Conservation (phyloP, 2,113 vertebrate genomes). For the Cephalopholis sonnerati region DNA sequence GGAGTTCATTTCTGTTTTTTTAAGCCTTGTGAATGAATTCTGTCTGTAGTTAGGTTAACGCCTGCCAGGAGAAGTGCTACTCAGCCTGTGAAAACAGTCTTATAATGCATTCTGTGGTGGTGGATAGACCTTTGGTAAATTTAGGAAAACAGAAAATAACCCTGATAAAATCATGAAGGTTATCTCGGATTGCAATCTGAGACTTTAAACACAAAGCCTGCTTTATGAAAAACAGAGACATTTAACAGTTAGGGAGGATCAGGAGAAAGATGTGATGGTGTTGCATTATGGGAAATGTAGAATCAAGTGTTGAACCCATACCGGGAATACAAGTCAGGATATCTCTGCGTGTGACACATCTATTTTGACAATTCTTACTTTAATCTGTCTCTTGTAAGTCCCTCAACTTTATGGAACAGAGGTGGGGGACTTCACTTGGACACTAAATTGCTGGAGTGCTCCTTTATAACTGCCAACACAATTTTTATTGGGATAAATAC, state of each 20-base stretch:
- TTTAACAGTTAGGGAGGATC: neutral
- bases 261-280: neutral
- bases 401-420: too few species aligned
- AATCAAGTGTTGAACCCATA: neutral
- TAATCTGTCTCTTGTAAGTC: too few species aligned
- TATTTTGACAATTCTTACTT: neutral
- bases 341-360: neutral
- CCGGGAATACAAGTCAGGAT: neutral
- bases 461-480: neutral
- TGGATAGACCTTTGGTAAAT: neutral
- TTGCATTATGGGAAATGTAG: conserved; percentile 23
- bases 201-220: neutral
- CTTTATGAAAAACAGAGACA: neutral
- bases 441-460: neutral
- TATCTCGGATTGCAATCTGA: neutral
- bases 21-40: neutral
- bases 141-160: neutral
- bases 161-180: neutral
- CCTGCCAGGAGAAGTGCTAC: too few species aligned
- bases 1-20: conserved; percentile 16
- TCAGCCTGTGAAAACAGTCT: neutral
- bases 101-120: neutral
- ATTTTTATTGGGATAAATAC: too few species aligned
- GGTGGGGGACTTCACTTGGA: neutral
- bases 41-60: neutral